Evolutionary conservation across 2,797 vertebrate genomes (phyloP), one percentile per base, ranked within the genome.

Genomic region (Thripadectes ignobilis): DNA sequence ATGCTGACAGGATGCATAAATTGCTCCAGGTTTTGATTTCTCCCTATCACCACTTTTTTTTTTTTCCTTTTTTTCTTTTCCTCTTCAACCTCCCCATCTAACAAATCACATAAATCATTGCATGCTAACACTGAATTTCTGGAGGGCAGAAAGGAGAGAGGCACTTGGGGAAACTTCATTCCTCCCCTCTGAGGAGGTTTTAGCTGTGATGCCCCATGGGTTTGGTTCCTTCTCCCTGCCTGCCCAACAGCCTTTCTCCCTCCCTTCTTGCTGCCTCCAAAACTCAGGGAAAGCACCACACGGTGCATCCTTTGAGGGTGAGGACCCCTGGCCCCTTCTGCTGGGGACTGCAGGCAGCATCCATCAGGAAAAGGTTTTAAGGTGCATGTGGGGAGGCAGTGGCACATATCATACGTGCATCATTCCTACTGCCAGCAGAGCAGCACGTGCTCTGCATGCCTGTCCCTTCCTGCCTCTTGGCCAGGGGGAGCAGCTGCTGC

Each of bases 11-110:
- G 93, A 51, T 8, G 93, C 95, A 88, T 77, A 83, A 94, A 96
- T 96, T 95, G 94, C 88, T 72, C 52, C 59, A 65, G 72, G 86
- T 92, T 96, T 94, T 96, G 69, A 75, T 96, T 89, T 21, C 45
- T 46, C 87, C 7, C 1, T 1, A 9, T 9, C 2, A 3, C 3
- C 10, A 8, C 12, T 3, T 13, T 9, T 6, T 1, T 3, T 13
- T 1, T 5, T 24, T 51, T 16, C 0, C 2, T 3, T 13, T 12
- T 36, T 45, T 34, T 5, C 10, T 1, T 24, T 21, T 52, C 16
- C 20, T 24, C 48, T 39, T 30, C 34, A 36, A 2, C 34, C 32
- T 66, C 30, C 34, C 19, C 7, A 9, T 45, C 74, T 81, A 85
- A 92, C 79, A 93, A 92, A 94, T 66, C 54, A 41, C 68, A 38